phyloP scores from a whole-genome alignment of 2,888 invertebrate genomes.

The Theristus sp. region DNA sequence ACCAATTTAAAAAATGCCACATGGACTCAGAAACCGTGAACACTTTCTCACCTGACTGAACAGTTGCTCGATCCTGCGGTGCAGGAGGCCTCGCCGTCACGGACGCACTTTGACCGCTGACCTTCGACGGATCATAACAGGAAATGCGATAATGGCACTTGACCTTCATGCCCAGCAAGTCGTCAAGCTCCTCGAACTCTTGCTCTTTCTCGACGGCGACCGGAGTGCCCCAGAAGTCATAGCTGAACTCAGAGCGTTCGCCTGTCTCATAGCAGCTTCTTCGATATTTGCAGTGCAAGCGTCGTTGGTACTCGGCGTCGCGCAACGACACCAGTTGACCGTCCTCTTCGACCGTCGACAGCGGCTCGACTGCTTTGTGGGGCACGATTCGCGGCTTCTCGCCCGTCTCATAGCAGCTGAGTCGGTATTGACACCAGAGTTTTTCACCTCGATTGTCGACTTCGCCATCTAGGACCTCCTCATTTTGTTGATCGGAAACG shows the following conservation, averaged over 20 bases:
- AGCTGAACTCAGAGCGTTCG: background rate
- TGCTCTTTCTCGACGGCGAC: background rate
- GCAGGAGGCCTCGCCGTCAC: too few relatives aligned
- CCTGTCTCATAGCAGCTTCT: constrained; percentile 20
- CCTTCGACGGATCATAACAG: background rate
- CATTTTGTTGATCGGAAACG: constrained; percentile 9
- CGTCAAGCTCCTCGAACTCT: background rate
- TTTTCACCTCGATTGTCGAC: background rate
- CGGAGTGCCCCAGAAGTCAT: background rate
- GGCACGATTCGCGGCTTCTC: background rate
- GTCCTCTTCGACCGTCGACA: background rate
- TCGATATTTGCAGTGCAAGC: constrained; percentile 17
- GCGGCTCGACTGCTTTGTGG: background rate
- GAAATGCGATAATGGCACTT: background rate
- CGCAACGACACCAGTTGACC: background rate
- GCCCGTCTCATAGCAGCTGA: constrained; percentile 19
- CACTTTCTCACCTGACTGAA: too few relatives aligned
- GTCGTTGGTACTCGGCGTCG: background rate
- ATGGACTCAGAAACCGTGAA: too few relatives aligned
- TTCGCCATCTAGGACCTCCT: constrained; percentile 10
- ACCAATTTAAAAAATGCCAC: too few relatives aligned
- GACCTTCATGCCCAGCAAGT: background rate
- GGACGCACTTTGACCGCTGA: too few relatives aligned
- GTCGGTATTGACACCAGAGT: constrained; percentile 18
- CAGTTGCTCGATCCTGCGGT: too few relatives aligned